Base-by-base conservation (phyloP, 2,888 invertebrate species). In the Nebria salina region DNA sequence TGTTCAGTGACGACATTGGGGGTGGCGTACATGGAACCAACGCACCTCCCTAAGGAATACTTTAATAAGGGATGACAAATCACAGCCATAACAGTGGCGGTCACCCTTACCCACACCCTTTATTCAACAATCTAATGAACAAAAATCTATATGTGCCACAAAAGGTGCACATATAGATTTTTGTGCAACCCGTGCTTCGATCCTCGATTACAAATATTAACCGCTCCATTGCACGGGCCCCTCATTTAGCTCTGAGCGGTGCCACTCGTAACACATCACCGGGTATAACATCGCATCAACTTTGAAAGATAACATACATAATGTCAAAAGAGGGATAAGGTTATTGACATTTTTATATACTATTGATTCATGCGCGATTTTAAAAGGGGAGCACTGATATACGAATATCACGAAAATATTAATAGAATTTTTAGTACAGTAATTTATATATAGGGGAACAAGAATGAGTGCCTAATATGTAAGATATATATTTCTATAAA, bases 31-130 rank as follows among this genome's bases (percentile, higher is more conserved):
- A 8, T 8, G 13, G 54, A 13, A 8, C 54, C 54, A 2, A 54
- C n/a, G 70, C 26, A 15, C 26, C 70, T 64, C 34, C 75, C 75
- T 25, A 54, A 84, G 85, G 83, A 83, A 70, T 84, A 83, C 84
- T 86, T 83, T 85, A 86, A 86, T 85, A 85, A 85, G 85, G 86
- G 85, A 84, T 85, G 86, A 86, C 85, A 86, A 86, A 86, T 86
- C 86, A 85, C 75, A 75, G 72, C 75, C 54, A 75, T 72, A 65
- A 64, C 13, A 70, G 70, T 34, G 8, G 70, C 20, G 70, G 70
- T 70, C 70, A 34, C 70, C 25, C 54, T 13, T 54, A 11, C 54
- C 54, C 54, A 54, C 54, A 54, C 13, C 54, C 54, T 20, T 20
- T 8, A 20, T 7, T 20, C 54, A 25, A 25, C 43, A 75, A 54